A percentile compares a stretch with the other conserved stretches of the same genome.
Evolutionary conservation across 2,113 vertebrate genomes (phyloP).

Genomic region (Chunga burmeisteri): DNA sequence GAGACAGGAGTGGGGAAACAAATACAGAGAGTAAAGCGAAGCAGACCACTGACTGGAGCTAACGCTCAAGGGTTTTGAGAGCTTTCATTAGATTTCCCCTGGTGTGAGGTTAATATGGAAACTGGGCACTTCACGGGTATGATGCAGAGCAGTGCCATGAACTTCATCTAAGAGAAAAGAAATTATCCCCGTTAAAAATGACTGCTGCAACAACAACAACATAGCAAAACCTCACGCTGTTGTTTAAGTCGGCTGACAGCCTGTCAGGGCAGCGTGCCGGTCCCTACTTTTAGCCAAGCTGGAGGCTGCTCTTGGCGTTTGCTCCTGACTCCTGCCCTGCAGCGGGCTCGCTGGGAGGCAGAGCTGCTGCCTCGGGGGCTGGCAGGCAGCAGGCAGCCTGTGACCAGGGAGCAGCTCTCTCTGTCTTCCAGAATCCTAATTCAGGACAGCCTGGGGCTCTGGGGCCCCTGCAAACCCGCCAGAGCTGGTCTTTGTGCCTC

Average conservation of each 20-base stretch:
- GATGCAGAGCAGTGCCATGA: neutral
- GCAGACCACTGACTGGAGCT: neutral
- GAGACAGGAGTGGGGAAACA: neutral
- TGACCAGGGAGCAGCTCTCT: neutral
- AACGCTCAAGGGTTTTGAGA: neutral
- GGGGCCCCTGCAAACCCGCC: neutral
- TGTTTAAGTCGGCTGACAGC: neutral
- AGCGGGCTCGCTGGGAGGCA: fast-evolving
- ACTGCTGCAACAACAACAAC: neutral
- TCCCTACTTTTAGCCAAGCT: neutral
- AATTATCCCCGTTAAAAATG: neutral
- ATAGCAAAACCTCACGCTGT: fast-evolving
- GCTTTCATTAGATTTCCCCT: neutral
- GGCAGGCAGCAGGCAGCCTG: neutral
- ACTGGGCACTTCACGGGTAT: neutral
- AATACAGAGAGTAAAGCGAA: neutral
- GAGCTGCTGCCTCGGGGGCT: neutral
- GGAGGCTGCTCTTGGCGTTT: neutral
- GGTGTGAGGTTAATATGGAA: neutral
- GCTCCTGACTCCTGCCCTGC: neutral
- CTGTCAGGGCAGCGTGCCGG: neutral
- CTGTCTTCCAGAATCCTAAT: neutral
- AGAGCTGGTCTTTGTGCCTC: neutral
- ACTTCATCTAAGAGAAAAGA: neutral
- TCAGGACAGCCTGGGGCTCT: neutral